A percentile compares a stretch with the other conserved stretches of the same genome.
These are phyloP conservation scores for Meteorus colon DNA, from an alignment of 2,888 invertebrate genomes.

Conservation along the genomic window DNA sequence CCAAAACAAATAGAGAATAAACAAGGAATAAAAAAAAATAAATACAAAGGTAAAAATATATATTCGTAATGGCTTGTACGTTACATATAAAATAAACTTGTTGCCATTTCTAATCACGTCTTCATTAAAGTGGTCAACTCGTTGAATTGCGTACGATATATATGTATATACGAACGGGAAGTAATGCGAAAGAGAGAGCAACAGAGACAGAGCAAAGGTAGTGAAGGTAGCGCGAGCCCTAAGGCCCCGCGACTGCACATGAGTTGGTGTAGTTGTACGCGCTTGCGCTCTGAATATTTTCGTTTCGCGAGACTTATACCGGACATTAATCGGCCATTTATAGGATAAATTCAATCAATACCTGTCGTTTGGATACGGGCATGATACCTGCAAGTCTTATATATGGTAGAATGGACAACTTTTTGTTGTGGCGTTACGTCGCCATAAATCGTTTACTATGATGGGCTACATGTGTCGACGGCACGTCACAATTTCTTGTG, in stretches of 20 bases:
- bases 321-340: conserved; percentile 58
- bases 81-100: conserved; percentile 50
- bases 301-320: conserved; percentile 46
- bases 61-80: neutral
- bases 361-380: conserved; percentile 56
- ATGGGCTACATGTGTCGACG: conserved; percentile 73
- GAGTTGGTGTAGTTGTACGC: conserved; percentile 25
- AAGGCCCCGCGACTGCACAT: neutral
- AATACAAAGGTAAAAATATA: neutral
- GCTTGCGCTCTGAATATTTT: conserved; percentile 54
- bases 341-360: conserved; percentile 70
- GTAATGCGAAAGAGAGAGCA: neutral
- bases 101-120: conserved; percentile 60
- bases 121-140: conserved; percentile 50
- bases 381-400: conserved; percentile 58
- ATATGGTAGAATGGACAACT: conserved; percentile 63
- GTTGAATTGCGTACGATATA: neutral
- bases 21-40: neutral
- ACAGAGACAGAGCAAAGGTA: neutral
- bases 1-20: neutral
- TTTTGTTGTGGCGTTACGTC: conserved; percentile 67
- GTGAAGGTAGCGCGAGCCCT: neutral
- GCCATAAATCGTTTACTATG: conserved; percentile 72
- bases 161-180: too few species aligned
- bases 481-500: conserved; percentile 71